Evolutionary conservation across 2,113 vertebrate genomes (phyloP), one percentile per base, ranked within the genome.

Genomic region (Saimiri boliviensis): DNA sequence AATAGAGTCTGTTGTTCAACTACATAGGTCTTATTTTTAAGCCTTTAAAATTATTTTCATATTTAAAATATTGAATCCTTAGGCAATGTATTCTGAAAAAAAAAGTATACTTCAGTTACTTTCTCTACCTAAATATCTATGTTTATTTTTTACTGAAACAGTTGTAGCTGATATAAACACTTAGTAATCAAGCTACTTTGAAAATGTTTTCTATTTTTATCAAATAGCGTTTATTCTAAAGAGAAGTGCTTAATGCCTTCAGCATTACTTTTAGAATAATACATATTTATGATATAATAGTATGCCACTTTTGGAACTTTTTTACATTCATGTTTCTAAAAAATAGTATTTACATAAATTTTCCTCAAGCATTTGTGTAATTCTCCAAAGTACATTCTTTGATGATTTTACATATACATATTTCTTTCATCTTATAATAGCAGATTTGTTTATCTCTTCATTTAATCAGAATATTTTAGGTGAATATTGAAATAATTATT

Each of bases 231-330:
- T 98, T 96, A 97, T 98, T 89, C 93, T 97, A 87, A 98, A 96
- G 96, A 98, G 82, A 91, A 97, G 96, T 95, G 37, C 74, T 89
- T 88, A 89, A 93, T 92, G 56, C 60, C 96, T 97, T 96, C 95
- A 83, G 94, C 92, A 49, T 93, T 96, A 93, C 94, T 98, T 94
- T 95, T 97, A 97, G 84, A 94, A 96, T 96, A 70, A 98, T 98
- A 89, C 94, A 98, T 99, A 98, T 98, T 98, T 98, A 98, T 98
- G 97, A 97, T 58, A 66, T 96, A 98, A 96, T 68, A 37, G 80
- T 90, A 96, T 89, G 17, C 47, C 94, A 97, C 91, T 86, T 71
- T 94, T 94, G 77, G 97, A 98, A 85, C 37, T 21, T 91, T 90
- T 47, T 40, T 92, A 96, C 80, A 95, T 97, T 93, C 98, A 94